These are phyloP conservation scores for Jaculus jaculus DNA, from an alignment of 2,113 vertebrate genomes.

Conservation along the genomic window DNA sequence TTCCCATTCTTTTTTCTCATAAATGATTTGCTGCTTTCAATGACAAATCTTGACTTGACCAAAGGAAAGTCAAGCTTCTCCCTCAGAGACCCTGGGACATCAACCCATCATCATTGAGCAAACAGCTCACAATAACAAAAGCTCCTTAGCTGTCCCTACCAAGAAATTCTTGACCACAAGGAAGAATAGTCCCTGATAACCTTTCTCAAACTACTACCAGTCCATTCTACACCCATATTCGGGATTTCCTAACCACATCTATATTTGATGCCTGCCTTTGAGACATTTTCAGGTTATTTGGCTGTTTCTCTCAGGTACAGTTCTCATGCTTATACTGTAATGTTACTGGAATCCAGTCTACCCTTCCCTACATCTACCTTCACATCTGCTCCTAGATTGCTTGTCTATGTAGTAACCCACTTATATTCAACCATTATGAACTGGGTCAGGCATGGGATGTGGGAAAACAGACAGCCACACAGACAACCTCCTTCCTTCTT, in stretches of 20 bases:
- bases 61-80: neutral
- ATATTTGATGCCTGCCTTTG: neutral
- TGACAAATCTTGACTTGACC: neutral
- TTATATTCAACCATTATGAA: neutral
- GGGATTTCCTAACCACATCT: neutral
- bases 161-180: neutral
- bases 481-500: neutral
- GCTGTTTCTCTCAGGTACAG: neutral
- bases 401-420: neutral
- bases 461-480: neutral
- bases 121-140: neutral
- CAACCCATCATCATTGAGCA: neutral
- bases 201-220: neutral
- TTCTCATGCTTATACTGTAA: neutral
- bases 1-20: neutral
- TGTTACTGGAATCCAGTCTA: neutral
- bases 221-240: neutral
- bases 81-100: neutral
- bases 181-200: neutral
- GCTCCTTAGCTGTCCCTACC: neutral
- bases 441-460: neutral
- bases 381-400: neutral
- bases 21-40: neutral
- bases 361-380: neutral
- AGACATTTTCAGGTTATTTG: neutral